phyloP scores from a whole-genome alignment of 2,113 vertebrate genomes.

The Corydoras maculifer region DNA sequence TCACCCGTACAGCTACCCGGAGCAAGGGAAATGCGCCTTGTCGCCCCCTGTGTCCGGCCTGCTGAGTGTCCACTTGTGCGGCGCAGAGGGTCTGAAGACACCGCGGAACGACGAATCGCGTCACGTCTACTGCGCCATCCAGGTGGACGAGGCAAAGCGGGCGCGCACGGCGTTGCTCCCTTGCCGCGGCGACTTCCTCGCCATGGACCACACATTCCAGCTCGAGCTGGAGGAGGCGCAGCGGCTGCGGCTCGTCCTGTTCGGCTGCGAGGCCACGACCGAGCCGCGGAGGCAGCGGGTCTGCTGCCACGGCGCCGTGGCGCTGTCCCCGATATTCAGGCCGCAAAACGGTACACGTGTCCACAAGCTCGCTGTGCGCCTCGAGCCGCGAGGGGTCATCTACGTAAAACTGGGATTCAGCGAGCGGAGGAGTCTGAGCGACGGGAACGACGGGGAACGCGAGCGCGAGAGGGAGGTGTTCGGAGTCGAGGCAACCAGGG shows the following conservation, averaged over 20 bases:
- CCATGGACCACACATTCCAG: constrained; percentile 98
- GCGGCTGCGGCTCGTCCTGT: constrained; percentile 92
- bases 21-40: constrained; percentile 90
- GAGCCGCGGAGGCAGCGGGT: constrained; percentile 80
- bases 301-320: constrained; percentile 90
- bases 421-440: constrained; percentile 91
- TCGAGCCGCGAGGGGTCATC: constrained; percentile 92
- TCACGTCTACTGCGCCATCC: constrained; percentile 95
- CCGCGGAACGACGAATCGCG: constrained; percentile 82
- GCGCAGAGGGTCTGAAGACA: constrained; percentile 93
- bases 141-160: constrained; percentile 95
- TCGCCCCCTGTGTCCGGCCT: constrained; percentile 92
- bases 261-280: constrained; percentile 84
- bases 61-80: constrained; percentile 95
- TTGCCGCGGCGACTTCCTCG: constrained; percentile 84
- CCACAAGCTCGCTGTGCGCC: constrained; percentile 87
- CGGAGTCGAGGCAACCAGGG: constrained; percentile 81
- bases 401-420: constrained; percentile 92
- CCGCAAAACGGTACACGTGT: constrained; percentile 81
- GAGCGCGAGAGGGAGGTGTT: constrained; percentile 79
- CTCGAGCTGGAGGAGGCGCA: constrained; percentile 97
- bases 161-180: constrained; percentile 92
- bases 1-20: constrained; percentile 88
- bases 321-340: constrained; percentile 85
- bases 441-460: constrained; percentile 63